Evolutionary conservation across 2,888 invertebrate species (phyloP).

Genomic region (Rhabditoides inermis): DNA sequence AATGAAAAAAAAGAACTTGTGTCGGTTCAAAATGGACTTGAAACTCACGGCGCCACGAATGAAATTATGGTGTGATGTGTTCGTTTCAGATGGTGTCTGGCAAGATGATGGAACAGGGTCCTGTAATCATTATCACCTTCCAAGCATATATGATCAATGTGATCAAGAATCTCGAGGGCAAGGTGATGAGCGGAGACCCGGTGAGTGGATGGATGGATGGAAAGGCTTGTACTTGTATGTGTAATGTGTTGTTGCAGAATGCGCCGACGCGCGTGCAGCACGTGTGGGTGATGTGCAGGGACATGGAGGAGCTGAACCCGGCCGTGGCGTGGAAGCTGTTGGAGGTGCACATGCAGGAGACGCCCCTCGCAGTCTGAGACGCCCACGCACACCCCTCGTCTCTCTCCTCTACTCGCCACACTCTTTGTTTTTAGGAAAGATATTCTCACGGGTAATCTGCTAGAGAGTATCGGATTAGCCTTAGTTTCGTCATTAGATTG

Average conservation of each 20-base stretch:
- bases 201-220: conserved; percentile 51
- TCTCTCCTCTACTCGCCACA: too few species aligned
- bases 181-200: conserved; percentile 85
- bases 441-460: too few species aligned
- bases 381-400: too few species aligned
- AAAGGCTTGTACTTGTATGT: not conserved
- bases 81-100: conserved; percentile 74
- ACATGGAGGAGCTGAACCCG: conserved; percentile 83
- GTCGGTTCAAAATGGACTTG: too few species aligned
- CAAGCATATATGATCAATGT: conserved; percentile 93
- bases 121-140: conserved; percentile 88
- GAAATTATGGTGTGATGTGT: too few species aligned
- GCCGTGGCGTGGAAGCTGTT: conserved; percentile 90
- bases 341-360: conserved; percentile 60
- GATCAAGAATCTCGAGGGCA: conserved; percentile 71
- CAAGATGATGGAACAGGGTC: conserved; percentile 97
- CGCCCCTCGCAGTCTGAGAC: conserved; percentile 37
- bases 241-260: conserved; percentile 61
- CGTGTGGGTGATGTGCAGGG: conserved; percentile 94
- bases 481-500: too few species aligned
- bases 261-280: conserved; percentile 88
- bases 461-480: too few species aligned
- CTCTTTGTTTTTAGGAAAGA: too few species aligned
- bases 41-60: too few species aligned
- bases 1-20: not conserved